Percentiles rank a stretch among this genome's conserved stretches.
phyloP scores from a whole-genome alignment of 2,113 vertebrate species.

The Machaerirhynchus nigripectus region DNA sequence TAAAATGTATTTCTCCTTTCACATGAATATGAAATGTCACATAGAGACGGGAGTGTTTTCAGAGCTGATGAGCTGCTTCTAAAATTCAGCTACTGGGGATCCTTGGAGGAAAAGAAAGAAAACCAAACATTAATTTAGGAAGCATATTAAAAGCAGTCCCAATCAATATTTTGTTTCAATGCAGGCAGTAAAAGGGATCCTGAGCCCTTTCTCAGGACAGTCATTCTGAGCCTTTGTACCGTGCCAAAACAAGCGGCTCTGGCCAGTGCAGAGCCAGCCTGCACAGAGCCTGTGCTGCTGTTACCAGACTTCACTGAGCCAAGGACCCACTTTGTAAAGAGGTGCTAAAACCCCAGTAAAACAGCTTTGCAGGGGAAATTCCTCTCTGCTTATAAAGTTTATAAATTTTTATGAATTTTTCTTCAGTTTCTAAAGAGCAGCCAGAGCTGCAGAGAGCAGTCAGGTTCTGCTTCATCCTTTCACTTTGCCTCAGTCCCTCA shows the following conservation, averaged over 20 bases:
- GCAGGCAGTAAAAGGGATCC: background rate
- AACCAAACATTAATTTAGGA: background rate
- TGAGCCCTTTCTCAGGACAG: background rate
- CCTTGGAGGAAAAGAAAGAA: background rate
- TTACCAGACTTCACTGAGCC: background rate
- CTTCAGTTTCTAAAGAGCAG: background rate
- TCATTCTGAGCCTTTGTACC: background rate
- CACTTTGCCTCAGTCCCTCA: constrained; percentile 8
- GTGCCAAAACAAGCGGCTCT: background rate
- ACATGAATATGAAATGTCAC: background rate
- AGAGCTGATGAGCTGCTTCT: background rate
- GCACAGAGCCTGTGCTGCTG: fast-evolving
- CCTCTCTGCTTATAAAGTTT: too few relatives aligned
- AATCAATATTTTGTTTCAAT: background rate
- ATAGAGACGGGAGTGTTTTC: background rate
- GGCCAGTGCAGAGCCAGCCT: background rate
- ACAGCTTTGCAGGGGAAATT: background rate
- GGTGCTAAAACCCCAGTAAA: background rate
- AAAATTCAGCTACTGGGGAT: background rate
- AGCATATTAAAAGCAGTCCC: background rate
- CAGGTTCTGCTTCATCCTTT: constrained; percentile 15
- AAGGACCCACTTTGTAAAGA: background rate
- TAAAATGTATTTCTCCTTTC: background rate
- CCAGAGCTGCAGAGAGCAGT: background rate
- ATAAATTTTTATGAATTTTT: too few relatives aligned